Base-by-base conservation (phyloP, 2,797 vertebrate genomes). In the Acrocephalus scirpaceus region DNA sequence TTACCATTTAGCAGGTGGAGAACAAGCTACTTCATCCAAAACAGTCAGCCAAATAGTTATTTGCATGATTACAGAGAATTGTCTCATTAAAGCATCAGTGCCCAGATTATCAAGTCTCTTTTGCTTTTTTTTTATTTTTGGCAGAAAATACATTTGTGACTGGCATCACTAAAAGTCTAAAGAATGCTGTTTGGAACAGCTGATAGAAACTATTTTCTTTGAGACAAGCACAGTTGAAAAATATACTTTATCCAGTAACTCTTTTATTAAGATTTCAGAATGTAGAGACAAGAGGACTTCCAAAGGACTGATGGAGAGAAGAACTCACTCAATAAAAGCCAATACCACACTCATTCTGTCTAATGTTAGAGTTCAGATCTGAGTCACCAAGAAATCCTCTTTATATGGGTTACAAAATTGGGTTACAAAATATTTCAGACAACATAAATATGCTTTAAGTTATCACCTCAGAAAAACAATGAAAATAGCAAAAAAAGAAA, bases 21-120 rank as follows among this genome's bases (percentile, higher is more conserved):
- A 83, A 81, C 26, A 38, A 94, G 64, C 34, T 67, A 75, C 30
- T 88, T 80, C 34, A 65, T 73, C 80, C 44, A 70, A 75, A 82
- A 94, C 30, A 72, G 26, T 22, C 29, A 85, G 53, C n/a, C 67
- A 93, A 91, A 65, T 50, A 44, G 16, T 44, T 51, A 94, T 91
- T 89, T 79, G 40, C 75, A 86, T 92, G 61, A 92, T 95, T 91
- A 88, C 48, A 83, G 44, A 75, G 78, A 93, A 90, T 61, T 79
- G 53, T 86, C 64, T 93, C 75, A 90, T 86, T 88, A 95, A 93
- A 95, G 16, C 6, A 1, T 60, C 80, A 67, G 50, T 72, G 64
- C 44, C 44, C 54, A 75, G 56, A 95, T 86, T 86, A 91, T 73
- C 71, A 94, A 93, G 56, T 36, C 62, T 75, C 25, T 38, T 70